These are phyloP conservation scores for Aphis craccivora DNA, from an alignment of 1,140 invertebrate genomes.

Conservation along the genomic window DNA sequence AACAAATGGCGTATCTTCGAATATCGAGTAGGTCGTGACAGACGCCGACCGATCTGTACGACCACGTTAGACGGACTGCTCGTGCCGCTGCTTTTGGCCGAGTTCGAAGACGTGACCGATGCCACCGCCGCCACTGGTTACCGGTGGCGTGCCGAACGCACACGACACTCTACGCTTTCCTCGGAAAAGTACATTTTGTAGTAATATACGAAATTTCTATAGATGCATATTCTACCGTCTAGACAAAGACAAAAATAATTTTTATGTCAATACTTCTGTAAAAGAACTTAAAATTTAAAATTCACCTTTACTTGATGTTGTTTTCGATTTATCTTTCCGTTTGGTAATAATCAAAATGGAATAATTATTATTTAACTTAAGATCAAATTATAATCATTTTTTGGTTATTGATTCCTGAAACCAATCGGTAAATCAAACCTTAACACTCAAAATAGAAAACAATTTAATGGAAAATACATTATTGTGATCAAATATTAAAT, in stretches of 20 bases:
- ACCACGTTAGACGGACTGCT: slow-evolving; percentile 38
- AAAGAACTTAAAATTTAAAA: not conserved
- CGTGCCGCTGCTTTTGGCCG: not conserved
- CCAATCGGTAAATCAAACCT: too few relatives aligned
- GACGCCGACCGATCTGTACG: not conserved
- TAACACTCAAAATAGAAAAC: too few relatives aligned
- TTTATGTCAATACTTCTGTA: not conserved
- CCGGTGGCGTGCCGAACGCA: not conserved
- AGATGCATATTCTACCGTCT: not conserved
- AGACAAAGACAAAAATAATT: not conserved
- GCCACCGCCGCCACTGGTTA: not conserved
- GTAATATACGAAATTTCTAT: not conserved
- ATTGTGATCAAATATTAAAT: not conserved
- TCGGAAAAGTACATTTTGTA: not conserved
- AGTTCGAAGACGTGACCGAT: not conserved
- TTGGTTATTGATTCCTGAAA: not conserved
- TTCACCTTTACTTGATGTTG: not conserved
- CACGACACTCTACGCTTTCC: not conserved
- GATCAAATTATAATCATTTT: not conserved
- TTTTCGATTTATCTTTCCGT: too few relatives aligned
- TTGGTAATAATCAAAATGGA: not conserved
- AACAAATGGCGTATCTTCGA: not conserved
- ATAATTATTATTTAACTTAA: too few relatives aligned
- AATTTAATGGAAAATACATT: not conserved
- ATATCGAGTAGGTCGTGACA: not conserved